These are phyloP conservation scores for Thalassarche chlororhynchos DNA, from an alignment of 2,113 vertebrate genomes.

Conservation along the genomic window DNA sequence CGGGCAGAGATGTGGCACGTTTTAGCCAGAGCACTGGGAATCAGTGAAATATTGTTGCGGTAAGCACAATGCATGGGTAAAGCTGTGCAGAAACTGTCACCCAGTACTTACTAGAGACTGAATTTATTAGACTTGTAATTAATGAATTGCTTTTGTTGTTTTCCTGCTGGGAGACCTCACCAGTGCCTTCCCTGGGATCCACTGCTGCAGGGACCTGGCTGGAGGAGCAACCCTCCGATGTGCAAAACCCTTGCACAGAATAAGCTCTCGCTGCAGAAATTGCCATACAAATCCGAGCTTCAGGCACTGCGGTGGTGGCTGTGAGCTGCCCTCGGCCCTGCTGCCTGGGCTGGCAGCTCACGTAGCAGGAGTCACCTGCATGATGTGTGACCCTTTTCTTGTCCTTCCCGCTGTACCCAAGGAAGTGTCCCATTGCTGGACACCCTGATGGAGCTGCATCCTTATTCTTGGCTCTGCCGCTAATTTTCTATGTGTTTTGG, in stretches of 20 bases:
- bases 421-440: neutral
- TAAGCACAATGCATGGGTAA: neutral
- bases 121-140: neutral
- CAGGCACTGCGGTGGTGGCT: neutral
- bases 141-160: neutral
- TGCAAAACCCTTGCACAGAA: neutral
- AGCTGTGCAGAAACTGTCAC: neutral
- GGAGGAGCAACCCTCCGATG: neutral
- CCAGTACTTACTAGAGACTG: neutral
- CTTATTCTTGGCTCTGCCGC: neutral
- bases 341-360: neutral
- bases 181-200: neutral
- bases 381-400: neutral
- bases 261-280: neutral
- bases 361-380: fast-evolving
- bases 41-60: neutral
- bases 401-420: neutral
- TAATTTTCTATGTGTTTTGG: neutral
- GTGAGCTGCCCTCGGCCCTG: neutral
- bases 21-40: neutral
- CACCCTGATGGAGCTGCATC: neutral
- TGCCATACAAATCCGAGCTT: fast-evolving
- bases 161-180: neutral
- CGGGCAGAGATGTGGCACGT: neutral
- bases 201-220: neutral